phyloP scores from a whole-genome alignment of 2,113 vertebrate genomes.

The Catharus fuscescens region DNA sequence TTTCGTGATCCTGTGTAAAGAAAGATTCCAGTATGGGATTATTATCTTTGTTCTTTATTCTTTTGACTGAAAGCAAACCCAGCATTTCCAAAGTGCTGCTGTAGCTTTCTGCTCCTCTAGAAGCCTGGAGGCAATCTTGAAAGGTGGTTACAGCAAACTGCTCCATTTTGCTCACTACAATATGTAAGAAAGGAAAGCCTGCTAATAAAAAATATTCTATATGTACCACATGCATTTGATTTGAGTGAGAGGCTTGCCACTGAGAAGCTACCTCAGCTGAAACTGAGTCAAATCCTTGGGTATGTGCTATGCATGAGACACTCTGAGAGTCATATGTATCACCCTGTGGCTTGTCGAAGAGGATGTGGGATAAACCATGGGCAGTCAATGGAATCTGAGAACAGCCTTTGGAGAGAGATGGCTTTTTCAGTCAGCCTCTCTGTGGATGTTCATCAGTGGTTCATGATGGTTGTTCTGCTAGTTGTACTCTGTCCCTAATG shows the following conservation, averaged over 20 bases:
- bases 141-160: neutral
- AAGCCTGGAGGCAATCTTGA: neutral
- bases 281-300: neutral
- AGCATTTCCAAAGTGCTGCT: neutral
- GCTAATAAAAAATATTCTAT: neutral
- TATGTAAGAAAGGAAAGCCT: neutral
- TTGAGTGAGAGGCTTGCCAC: neutral
- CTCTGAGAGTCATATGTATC: neutral
- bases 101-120: neutral
- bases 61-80: neutral
- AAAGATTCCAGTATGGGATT: neutral
- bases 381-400: neutral
- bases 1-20: neutral
- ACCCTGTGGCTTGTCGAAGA: neutral
- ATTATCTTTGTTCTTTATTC: neutral
- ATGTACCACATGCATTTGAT: neutral
- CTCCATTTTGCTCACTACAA: neutral
- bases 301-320: neutral
- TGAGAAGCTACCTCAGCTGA: neutral
- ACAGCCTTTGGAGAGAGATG: neutral
- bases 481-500: neutral
- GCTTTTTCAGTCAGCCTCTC: neutral
- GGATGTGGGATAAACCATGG: neutral
- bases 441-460: neutral
- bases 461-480: neutral